These are phyloP conservation scores for Drosophila obscura DNA, from an alignment of 1,140 invertebrate species.

Conservation along the genomic window DNA sequence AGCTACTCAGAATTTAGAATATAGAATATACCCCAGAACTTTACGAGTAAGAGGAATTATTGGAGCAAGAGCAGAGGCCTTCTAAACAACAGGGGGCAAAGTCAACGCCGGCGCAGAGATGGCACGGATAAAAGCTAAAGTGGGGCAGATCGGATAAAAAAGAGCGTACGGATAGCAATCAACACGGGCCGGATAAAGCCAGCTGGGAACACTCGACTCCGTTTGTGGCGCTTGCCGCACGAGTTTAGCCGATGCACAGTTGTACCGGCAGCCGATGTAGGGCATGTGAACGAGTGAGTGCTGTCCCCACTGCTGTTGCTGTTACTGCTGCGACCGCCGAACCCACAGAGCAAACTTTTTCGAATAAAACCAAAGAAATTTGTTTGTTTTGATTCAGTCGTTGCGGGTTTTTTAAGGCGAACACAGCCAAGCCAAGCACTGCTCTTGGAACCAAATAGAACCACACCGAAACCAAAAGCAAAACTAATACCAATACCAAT, in stretches of 20 bases:
- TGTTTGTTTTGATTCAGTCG: slow-evolving; percentile 84
- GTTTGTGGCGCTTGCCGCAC: too few species aligned
- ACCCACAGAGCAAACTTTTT: slow-evolving; percentile 54
- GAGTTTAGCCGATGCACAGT: too few species aligned
- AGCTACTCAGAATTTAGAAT: too few species aligned
- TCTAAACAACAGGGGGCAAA: slow-evolving; percentile 51
- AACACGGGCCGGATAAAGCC: slow-evolving; percentile 26
- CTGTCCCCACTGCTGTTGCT: too few species aligned
- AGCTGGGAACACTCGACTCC: slow-evolving; percentile 55
- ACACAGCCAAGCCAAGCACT: slow-evolving; percentile 42
- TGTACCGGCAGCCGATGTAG: too few species aligned
- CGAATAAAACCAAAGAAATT: slow-evolving; percentile 81
- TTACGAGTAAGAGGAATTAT: too few species aligned
- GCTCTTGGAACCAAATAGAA: neutral
- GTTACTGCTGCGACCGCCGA: slow-evolving; percentile 3
- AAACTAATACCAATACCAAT: neutral
- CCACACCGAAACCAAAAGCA: neutral
- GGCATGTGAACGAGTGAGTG: slow-evolving; percentile 1
- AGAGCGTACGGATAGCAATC: slow-evolving; percentile 16
- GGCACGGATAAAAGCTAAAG: slow-evolving; percentile 47
- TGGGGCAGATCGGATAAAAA: slow-evolving; percentile 41
- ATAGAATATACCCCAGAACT: too few species aligned
- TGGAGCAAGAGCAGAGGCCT: slow-evolving; percentile 29
- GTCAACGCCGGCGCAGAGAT: slow-evolving; percentile 47
- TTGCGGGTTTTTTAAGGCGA: slow-evolving; percentile 79